Conservation (phyloP, 2,888 invertebrate species). For the Drosophila gaucha region DNA sequence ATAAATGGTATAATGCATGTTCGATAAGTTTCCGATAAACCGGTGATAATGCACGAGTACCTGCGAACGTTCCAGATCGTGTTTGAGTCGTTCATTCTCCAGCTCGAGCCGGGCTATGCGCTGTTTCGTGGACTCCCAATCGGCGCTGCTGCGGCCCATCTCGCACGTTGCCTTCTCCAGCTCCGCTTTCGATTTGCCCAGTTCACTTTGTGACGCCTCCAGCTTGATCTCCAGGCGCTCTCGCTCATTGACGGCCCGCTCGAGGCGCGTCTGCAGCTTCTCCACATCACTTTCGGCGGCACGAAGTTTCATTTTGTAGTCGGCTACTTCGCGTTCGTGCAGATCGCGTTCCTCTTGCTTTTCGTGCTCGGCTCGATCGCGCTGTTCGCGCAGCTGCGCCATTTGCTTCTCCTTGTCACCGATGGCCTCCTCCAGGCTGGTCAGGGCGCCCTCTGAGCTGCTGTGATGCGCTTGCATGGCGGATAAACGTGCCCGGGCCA, state of each 20-base stretch:
- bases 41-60: conserved; percentile 85
- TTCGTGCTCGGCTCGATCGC: conserved; percentile 97
- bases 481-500: conserved; percentile 94
- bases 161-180: conserved; percentile 96
- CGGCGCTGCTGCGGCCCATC: conserved; percentile 93
- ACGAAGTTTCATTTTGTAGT: conserved; percentile 97
- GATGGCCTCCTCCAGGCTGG: conserved; percentile 97
- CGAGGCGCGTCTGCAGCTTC: conserved; percentile 93
- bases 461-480: conserved; percentile 98
- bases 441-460: conserved; percentile 95
- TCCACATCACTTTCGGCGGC: conserved; percentile 96
- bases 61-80: conserved; percentile 93
- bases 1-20: conserved; percentile 36
- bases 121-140: conserved; percentile 87
- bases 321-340: conserved; percentile 96
- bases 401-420: conserved; percentile 99
- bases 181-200: conserved; percentile 97
- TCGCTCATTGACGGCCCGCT: conserved; percentile 95
- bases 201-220: conserved; percentile 96
- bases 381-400: conserved; percentile 94
- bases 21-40: conserved; percentile 50
- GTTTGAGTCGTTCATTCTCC: conserved; percentile 94
- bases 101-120: conserved; percentile 93
- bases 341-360: conserved; percentile 97
- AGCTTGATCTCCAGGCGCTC: conserved; percentile 95